phyloP scores from a whole-genome alignment of 2,888 invertebrate species.

The Ramazzottius varieornatus region DNA sequence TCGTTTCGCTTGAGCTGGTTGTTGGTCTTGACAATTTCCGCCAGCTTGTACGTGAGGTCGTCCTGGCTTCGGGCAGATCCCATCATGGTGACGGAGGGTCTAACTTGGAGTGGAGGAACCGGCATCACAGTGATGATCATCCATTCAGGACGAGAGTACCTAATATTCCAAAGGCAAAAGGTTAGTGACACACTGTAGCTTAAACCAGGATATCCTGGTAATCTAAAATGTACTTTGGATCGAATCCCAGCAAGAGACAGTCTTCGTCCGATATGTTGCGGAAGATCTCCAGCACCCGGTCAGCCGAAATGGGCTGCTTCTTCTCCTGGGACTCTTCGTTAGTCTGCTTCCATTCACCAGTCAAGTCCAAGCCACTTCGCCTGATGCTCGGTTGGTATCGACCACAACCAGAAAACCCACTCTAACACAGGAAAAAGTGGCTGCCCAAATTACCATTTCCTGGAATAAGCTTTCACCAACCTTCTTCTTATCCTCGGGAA shows the following conservation, averaged over 20 bases:
- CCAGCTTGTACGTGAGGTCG: slow-evolving; percentile 90
- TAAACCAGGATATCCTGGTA: too few species aligned
- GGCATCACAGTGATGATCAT: slow-evolving; percentile 93
- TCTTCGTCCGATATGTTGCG: slow-evolving; percentile 90
- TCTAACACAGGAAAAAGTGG: neutral
- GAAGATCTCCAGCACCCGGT: slow-evolving; percentile 84
- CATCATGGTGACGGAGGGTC: slow-evolving; percentile 95
- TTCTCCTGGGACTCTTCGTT: slow-evolving; percentile 96
- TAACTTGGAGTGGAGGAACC: slow-evolving; percentile 77
- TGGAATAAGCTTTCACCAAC: too few species aligned
- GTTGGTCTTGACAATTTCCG: slow-evolving; percentile 93
- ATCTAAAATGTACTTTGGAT: slow-evolving; percentile 44
- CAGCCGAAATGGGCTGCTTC: slow-evolving; percentile 73
- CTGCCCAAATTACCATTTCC: too few species aligned
- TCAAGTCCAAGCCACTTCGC: slow-evolving; percentile 62
- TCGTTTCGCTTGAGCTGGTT: slow-evolving; percentile 84
- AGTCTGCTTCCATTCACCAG: slow-evolving; percentile 92
- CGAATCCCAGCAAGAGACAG: slow-evolving; percentile 73
- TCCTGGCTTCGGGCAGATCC: slow-evolving; percentile 95
- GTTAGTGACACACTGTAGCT: too few species aligned
- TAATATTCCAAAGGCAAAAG: too few species aligned
- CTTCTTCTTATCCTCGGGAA: slow-evolving; percentile 12
- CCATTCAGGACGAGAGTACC: slow-evolving; percentile 77
- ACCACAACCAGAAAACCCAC: slow-evolving; percentile 46
- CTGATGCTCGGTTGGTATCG: slow-evolving; percentile 82